Percentiles rank a stretch among this genome's conserved stretches.
Evolutionary conservation across 2,888 invertebrate species (phyloP).

Genomic region (Himalopsyche kuldschensis): DNA sequence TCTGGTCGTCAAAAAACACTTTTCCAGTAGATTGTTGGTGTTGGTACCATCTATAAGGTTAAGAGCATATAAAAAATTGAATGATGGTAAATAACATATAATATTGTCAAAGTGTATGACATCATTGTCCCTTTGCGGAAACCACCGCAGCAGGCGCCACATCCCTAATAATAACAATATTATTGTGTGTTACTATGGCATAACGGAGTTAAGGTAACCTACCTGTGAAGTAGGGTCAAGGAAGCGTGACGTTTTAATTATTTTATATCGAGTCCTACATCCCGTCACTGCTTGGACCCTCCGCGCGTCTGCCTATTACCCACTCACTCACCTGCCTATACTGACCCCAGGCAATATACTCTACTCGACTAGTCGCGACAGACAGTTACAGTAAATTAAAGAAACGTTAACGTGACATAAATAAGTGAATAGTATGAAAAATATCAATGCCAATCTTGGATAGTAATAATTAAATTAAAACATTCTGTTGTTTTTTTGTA

Average conservation of each 20-base stretch:
- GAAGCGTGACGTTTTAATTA: slow-evolving; percentile 34
- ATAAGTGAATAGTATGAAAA: no score
- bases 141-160: background rate
- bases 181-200: background rate
- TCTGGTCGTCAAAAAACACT: no score
- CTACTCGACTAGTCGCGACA: background rate
- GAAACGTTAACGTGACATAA: background rate
- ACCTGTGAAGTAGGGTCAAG: slow-evolving; percentile 7
- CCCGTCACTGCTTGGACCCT: slow-evolving; percentile 13
- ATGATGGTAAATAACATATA: no score
- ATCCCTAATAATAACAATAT: background rate
- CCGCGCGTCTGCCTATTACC: slow-evolving; percentile 1
- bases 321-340: background rate
- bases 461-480: no score
- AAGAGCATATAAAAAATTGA: no score
- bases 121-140: background rate
- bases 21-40: no score
- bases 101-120: background rate
- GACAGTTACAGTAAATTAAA: background rate
- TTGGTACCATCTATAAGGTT: no score
- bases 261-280: slow-evolving; percentile 15
- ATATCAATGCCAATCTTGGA: no score
- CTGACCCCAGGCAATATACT: background rate
- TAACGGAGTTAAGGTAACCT: background rate
- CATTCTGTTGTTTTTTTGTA: no score